Percentiles rank a stretch among this genome's conserved stretches.
Conservation (phyloP, 2,797 vertebrate species). For the Aphelocoma californica region DNA sequence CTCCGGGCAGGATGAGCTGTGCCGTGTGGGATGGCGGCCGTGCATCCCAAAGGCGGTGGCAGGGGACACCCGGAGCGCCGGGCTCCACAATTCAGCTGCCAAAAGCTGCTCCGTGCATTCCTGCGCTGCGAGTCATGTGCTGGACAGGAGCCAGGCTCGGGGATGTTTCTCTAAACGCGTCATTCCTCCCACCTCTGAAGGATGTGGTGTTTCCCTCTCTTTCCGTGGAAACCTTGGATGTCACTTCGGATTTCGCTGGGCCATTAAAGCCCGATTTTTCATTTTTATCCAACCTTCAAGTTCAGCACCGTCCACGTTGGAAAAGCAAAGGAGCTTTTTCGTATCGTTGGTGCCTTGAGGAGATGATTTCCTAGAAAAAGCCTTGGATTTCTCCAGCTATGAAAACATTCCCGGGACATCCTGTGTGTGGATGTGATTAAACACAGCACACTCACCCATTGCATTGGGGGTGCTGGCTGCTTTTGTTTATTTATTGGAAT, state of each 20-base stretch:
- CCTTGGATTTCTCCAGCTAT: conserved; percentile 28
- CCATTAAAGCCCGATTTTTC: neutral
- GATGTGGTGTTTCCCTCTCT: conserved; percentile 21
- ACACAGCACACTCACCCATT: neutral
- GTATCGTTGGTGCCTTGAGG: conserved; percentile 7
- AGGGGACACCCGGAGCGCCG: conserved; percentile 4
- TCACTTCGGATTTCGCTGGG: neutral
- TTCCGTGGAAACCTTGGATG: neutral
- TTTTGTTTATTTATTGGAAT: neutral
- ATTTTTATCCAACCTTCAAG: neutral
- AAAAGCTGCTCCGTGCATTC: conserved; percentile 41
- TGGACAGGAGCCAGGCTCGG: conserved; percentile 48
- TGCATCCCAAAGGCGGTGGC: neutral
- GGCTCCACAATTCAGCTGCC: conserved; percentile 13
- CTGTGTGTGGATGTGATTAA: conserved; percentile 17
- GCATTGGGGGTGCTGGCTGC: neutral
- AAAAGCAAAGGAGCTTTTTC: neutral
- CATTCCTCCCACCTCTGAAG: conserved; percentile 5
- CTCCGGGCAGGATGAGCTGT: neutral
- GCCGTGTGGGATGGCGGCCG: neutral
- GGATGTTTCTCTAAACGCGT: conserved; percentile 41
- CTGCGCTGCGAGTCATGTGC: neutral
- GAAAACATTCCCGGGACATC: conserved; percentile 42
- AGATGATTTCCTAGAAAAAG: conserved; percentile 58
- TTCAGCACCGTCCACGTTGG: neutral